Percentiles rank a stretch among this genome's conserved stretches.
Conservation (phyloP, 2,797 vertebrate genomes). For the Pseudomugil tenellus region DNA sequence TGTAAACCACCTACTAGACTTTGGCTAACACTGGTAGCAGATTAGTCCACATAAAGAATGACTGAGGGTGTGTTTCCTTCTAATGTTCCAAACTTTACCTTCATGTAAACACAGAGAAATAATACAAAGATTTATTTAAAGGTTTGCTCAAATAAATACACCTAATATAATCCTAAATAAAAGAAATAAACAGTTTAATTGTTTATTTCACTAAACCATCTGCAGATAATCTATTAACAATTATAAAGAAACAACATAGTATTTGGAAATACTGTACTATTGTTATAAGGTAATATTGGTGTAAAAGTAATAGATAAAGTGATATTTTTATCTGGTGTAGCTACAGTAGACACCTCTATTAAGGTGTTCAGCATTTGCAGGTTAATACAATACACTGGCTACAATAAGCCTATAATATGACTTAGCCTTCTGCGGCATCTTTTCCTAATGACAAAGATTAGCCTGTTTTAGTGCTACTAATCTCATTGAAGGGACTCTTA, state of each 20-base stretch:
- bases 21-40: conserved; percentile 61
- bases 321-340: background rate
- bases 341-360: conserved; percentile 20
- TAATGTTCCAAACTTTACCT: conserved; percentile 14
- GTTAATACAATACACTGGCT: conserved; percentile 45
- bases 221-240: background rate
- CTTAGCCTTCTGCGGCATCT: conserved; percentile 65
- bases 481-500: conserved; percentile 76
- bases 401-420: conserved; percentile 75
- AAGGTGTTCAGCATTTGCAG: conserved; percentile 57
- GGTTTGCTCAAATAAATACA: background rate
- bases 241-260: background rate
- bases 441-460: conserved; percentile 80
- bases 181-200: background rate
- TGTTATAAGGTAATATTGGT: background rate
- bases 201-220: background rate
- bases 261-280: background rate
- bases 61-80: conserved; percentile 28
- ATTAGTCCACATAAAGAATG: conserved; percentile 53
- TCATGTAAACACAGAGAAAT: background rate
- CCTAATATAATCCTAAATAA: background rate
- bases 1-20: conserved; percentile 51
- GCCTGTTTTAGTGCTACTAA: conserved; percentile 76
- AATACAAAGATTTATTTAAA: background rate
- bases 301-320: conserved; percentile 1